These are phyloP conservation scores for Anguilla megastoma DNA, from an alignment of 2,797 vertebrate species.

Conservation along the genomic window DNA sequence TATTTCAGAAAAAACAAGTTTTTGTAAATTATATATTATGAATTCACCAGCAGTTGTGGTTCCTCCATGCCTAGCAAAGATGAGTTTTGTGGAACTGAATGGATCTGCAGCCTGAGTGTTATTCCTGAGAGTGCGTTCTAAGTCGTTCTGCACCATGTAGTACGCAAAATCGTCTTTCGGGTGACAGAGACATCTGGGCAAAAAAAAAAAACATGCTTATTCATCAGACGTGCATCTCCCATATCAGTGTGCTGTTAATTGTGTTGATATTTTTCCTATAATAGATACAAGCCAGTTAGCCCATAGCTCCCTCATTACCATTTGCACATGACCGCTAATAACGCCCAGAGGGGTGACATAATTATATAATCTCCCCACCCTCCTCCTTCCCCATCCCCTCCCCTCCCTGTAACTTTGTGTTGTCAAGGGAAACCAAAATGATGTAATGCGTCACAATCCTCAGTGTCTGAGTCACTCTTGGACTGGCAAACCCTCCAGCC, in stretches of 20 bases:
- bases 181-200: neutral
- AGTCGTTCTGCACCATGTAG: neutral
- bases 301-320: neutral
- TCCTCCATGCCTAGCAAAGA: neutral
- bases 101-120: neutral
- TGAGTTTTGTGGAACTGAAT: neutral
- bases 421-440: slow-evolving; percentile 10
- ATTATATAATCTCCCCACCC: neutral
- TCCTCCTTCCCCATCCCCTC: neutral
- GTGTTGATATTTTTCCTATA: neutral
- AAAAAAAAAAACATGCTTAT: neutral
- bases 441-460: slow-evolving; percentile 9
- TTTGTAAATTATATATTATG: neutral
- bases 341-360: neutral
- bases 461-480: neutral
- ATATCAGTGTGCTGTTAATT: too few relatives aligned
- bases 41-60: neutral
- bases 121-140: neutral
- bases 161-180: neutral
- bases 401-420: neutral
- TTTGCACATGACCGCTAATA: neutral
- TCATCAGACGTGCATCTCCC: neutral
- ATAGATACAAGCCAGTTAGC: neutral
- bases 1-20: neutral
- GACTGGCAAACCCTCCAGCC: neutral